Evolutionary conservation across 1,140 invertebrate species (phyloP).

Genomic region (Cydia splendana): DNA sequence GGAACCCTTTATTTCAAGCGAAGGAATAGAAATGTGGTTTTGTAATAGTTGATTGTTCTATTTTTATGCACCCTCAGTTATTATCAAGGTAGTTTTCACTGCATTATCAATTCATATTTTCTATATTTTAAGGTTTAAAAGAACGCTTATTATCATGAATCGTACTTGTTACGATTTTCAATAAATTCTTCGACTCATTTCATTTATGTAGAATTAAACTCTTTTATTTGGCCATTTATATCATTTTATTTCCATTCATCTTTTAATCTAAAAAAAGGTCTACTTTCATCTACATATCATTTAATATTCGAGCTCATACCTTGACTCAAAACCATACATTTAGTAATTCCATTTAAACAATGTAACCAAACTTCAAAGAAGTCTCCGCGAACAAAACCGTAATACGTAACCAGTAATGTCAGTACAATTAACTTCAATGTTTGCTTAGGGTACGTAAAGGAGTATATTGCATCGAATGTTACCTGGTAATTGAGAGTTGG

Average conservation of each 20-base stretch:
- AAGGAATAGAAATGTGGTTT: slow-evolving; percentile 11
- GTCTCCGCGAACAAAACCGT: background rate
- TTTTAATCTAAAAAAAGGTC: no score
- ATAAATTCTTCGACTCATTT: no score
- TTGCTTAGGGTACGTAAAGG: slow-evolving; percentile 16
- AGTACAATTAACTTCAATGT: slow-evolving; percentile 29
- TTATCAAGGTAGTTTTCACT: background rate
- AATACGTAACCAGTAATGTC: background rate
- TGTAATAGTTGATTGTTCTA: slow-evolving; percentile 10
- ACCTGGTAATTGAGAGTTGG: slow-evolving; percentile 30
- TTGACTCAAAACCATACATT: background rate
- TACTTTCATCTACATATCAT: no score
- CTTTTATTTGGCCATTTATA: no score
- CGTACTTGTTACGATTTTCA: no score
- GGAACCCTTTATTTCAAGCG: background rate
- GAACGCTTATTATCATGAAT: no score
- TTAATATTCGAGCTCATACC: no score
- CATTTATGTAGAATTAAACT: no score
- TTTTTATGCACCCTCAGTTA: background rate
- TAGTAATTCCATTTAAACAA: background rate
- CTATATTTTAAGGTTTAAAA: no score
- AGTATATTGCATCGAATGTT: slow-evolving; percentile 30
- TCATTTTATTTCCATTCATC: no score
- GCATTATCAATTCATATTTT: no score
- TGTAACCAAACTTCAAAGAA: background rate